Conservation (phyloP, 2,113 vertebrate species). For the Andinoacara biseriatus region DNA sequence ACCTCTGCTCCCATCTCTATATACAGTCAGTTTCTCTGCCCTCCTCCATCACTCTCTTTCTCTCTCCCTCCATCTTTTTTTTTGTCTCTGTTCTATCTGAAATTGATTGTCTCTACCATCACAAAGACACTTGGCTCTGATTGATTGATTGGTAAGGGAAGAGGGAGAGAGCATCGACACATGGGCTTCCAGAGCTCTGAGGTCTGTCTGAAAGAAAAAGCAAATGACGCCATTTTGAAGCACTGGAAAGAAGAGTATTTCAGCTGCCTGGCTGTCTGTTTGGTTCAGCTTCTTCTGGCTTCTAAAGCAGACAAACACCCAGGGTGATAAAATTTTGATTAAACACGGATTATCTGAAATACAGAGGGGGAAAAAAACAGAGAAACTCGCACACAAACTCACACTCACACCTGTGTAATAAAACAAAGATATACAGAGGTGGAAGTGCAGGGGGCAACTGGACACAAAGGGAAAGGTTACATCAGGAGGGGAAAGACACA, state of each 20-base stretch:
- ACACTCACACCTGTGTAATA: conserved; percentile 27
- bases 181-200: conserved; percentile 54
- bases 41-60: conserved; percentile 58
- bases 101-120: conserved; percentile 88
- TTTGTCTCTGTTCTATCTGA: conserved; percentile 79
- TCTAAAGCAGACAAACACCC: conserved; percentile 50
- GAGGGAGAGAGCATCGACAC: conserved; percentile 76
- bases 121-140: conserved; percentile 88
- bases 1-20: conserved; percentile 54
- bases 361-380: conserved; percentile 31
- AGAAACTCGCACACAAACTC: conserved; percentile 16
- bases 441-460: conserved; percentile 10
- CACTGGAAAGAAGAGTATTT: conserved; percentile 39
- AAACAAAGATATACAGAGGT: conserved; percentile 37
- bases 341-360: conserved; percentile 29
- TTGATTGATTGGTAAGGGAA: conserved; percentile 81
- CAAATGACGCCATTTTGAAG: conserved; percentile 68
- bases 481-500: conserved; percentile 32
- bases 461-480: conserved; percentile 36
- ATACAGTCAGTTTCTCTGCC: conserved; percentile 64
- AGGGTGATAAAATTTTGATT: conserved; percentile 32
- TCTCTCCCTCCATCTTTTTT: conserved; percentile 50
- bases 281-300: conserved; percentile 6
- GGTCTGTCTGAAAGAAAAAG: conserved; percentile 51
- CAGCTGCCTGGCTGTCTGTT: conserved; percentile 43